A percentile compares a stretch with the other conserved stretches of the same genome.
Evolutionary conservation across 2,888 invertebrate species (phyloP).

Genomic region (Lasioglossum pauxillum): DNA sequence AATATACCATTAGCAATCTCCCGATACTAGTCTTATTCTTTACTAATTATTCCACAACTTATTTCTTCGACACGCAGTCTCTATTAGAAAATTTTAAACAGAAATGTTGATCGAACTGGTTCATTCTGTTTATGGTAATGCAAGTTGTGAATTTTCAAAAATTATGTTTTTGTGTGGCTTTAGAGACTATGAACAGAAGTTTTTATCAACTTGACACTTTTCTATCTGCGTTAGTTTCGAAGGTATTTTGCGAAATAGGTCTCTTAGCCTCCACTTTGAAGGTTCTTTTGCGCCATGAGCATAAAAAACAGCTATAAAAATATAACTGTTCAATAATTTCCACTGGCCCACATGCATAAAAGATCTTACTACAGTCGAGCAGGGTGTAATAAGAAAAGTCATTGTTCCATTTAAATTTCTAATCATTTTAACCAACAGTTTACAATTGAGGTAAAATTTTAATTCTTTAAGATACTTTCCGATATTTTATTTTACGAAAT

Average conservation of each 20-base stretch:
- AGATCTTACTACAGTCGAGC: not conserved
- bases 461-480: not conserved
- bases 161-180: not conserved
- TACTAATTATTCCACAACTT: not conserved
- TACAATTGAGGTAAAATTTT: not conserved
- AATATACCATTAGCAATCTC: not conserved
- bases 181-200: not conserved
- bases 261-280: not conserved
- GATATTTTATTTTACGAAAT: not conserved
- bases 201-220: not conserved
- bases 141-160: not conserved
- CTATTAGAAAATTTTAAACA: not conserved
- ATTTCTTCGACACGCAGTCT: not conserved
- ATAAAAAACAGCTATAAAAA: not conserved
- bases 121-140: not conserved
- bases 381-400: not conserved
- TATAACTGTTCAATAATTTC: not conserved
- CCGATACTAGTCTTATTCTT: not conserved
- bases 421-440: not conserved
- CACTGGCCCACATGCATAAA: not conserved
- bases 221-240: not conserved
- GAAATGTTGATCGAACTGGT: not conserved
- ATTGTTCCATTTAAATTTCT: not conserved
- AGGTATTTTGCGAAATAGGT: not conserved
- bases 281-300: not conserved